Evolutionary conservation across 2,113 vertebrate species (phyloP).

Genomic region (Myodes glareolus): DNA sequence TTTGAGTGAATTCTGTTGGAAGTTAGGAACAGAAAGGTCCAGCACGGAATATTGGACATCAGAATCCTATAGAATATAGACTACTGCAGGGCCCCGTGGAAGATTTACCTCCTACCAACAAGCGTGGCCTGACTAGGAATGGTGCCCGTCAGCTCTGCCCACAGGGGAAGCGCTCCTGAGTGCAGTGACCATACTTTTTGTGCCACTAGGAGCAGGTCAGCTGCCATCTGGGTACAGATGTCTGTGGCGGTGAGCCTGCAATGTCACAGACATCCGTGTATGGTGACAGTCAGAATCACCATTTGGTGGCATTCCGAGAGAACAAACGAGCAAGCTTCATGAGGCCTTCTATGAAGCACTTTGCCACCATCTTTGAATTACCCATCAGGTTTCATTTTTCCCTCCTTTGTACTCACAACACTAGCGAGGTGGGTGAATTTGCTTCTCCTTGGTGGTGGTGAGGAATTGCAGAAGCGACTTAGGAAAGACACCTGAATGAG

Average conservation of each 20-base stretch:
- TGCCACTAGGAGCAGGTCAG: neutral
- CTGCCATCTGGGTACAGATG: neutral
- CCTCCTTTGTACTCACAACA: neutral
- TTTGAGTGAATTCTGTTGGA: constrained; percentile 15
- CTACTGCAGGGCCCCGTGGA: neutral
- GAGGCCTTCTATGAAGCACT: neutral
- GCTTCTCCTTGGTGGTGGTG: neutral
- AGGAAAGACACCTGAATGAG: neutral
- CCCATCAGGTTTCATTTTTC: neutral
- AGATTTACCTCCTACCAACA: constrained; percentile 30
- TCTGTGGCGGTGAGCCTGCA: constrained; percentile 43
- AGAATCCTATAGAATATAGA: neutral
- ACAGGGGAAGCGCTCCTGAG: neutral
- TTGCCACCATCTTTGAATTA: neutral
- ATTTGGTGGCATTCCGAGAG: constrained; percentile 30
- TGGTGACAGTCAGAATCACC: neutral
- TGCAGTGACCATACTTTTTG: neutral
- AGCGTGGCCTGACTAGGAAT: neutral
- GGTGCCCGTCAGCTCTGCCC: neutral
- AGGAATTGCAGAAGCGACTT: neutral
- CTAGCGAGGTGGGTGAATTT: neutral
- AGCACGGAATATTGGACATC: neutral
- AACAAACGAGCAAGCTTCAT: neutral
- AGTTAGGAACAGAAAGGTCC: constrained; percentile 21
- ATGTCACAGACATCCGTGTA: neutral